phyloP scores from a whole-genome alignment of 2,888 invertebrate species.

The Meiosimyza decipiens region DNA sequence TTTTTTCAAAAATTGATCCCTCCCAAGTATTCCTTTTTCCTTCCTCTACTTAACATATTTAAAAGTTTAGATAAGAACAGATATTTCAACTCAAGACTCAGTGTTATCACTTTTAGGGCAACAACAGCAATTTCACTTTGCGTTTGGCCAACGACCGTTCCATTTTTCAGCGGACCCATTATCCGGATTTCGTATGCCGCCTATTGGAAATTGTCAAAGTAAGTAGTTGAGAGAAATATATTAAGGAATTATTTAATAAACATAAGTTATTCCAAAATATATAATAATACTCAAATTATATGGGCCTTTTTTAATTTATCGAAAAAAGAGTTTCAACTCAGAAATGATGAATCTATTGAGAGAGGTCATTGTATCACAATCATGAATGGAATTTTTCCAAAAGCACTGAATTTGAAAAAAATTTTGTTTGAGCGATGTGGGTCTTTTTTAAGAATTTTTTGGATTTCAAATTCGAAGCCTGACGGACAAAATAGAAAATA shows the following conservation, averaged over 20 bases:
- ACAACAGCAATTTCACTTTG: conserved; percentile 95
- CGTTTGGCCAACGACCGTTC: conserved; percentile 87
- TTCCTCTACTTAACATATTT: background rate
- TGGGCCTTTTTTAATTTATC: no score
- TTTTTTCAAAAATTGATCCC: no score
- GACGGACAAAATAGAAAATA: no score
- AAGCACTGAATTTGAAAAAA: no score
- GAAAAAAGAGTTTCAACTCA: no score
- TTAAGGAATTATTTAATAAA: background rate
- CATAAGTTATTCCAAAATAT: background rate
- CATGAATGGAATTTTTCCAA: no score
- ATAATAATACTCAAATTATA: no score
- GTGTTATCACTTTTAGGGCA: conserved; percentile 94
- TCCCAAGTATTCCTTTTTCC: background rate
- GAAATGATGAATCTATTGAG: no score
- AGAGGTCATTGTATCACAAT: no score
- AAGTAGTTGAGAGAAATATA: conserved; percentile 68
- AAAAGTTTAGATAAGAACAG: conserved; percentile 61
- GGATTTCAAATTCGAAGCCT: no score
- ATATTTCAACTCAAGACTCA: conserved; percentile 70
- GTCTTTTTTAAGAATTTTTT: no score
- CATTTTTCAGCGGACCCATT: conserved; percentile 89
- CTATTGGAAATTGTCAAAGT: conserved; percentile 91
- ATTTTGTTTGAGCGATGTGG: no score
- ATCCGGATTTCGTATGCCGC: conserved; percentile 88